Evolutionary conservation across 1,140 invertebrate species (phyloP), one percentile per base, ranked within the genome.

Genomic region (Aphidius gifuensis): DNA sequence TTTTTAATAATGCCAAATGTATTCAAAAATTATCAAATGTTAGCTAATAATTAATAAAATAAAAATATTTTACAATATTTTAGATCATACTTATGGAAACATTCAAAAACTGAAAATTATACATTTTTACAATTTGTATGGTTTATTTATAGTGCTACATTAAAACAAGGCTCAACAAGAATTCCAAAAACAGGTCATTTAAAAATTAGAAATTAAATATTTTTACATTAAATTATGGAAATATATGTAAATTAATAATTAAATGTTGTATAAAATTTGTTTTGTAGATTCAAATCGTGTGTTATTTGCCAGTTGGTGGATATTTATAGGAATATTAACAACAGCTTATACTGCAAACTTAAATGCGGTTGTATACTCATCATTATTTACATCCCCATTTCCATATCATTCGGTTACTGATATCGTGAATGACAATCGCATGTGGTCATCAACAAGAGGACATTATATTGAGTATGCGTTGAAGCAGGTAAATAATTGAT

Each of bases 311-410:
- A 92, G 91, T 0, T 95, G 93, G 93, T 94, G 92, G 92, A 85
- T 95, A 53, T 94, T 93, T 74, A 91, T 93, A 56, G 90, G 91
- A 46, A 86, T 94, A 58, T 74, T 95, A 16, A 94, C 92, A 0
- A 90, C 92, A n/a, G 94, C 93, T 77, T 95, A 95, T 75, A 95
- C 93, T 4, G 93, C 92, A 3, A 94, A 95, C 78, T 82, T 95
- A 60, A 95, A 92, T 1, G 93, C 93, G 32, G 93, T 93, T 72
- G 82, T 95, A 3, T 94, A 92, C 0, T 79, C 92, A 9, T 93
- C 92, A 1, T 86, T 88, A 69, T 92, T 93, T 66, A 92, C 90
- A 0, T 80, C 94, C 61, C 87, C 89, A 9, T 80, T 94, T 61
- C 87, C 89, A 9, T 90, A 90, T 5, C 86, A 87, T 58, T 84